Percentiles rank a stretch among this genome's conserved stretches.
Conservation (phyloP, 2,888 invertebrate species). For the Ferdinandea cuprea region DNA sequence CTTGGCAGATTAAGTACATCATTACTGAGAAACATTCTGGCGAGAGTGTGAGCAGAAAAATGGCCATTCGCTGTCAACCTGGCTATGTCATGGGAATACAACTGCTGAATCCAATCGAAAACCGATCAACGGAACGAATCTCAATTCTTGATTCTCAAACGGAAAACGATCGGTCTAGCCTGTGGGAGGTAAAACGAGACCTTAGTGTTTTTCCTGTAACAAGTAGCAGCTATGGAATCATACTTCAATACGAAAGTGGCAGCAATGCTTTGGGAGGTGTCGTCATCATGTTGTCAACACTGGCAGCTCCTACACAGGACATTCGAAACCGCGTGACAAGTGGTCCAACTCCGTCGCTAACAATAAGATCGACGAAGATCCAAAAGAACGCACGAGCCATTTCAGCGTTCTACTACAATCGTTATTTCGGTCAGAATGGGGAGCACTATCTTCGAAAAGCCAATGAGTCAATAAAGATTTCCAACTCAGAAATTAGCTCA, state of each 20-base stretch:
- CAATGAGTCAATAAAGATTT: constrained; percentile 92
- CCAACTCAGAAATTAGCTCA: constrained; percentile 91
- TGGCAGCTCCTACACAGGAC: constrained; percentile 89
- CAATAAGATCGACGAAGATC: constrained; percentile 89
- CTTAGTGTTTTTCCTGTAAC: constrained; percentile 95
- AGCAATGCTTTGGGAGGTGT: constrained; percentile 90
- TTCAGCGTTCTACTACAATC: constrained; percentile 93
- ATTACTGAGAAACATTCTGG: constrained; percentile 88
- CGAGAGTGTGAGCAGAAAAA: constrained; percentile 85
- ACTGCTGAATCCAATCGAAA: constrained; percentile 94
- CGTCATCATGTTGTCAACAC: constrained; percentile 90
- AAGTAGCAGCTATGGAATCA: constrained; percentile 91
- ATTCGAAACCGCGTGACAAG: constrained; percentile 89
- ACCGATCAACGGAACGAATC: constrained; percentile 93
- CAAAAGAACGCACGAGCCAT: constrained; percentile 92
- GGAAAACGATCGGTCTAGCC: constrained; percentile 86
- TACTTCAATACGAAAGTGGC: constrained; percentile 92
- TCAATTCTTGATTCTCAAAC: constrained; percentile 90
- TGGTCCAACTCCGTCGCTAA: constrained; percentile 91
- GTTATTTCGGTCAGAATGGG: constrained; percentile 92
- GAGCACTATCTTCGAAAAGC: constrained; percentile 94
- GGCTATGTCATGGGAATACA: constrained; percentile 95
- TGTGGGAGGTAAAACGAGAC: constrained; percentile 92
- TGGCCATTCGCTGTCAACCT: constrained; percentile 89
- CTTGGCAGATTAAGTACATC: constrained; percentile 91